A percentile compares a stretch with the other conserved stretches of the same genome.
Evolutionary conservation across 2,797 vertebrate genomes (phyloP).

Genomic region (Apodemus agrarius): DNA sequence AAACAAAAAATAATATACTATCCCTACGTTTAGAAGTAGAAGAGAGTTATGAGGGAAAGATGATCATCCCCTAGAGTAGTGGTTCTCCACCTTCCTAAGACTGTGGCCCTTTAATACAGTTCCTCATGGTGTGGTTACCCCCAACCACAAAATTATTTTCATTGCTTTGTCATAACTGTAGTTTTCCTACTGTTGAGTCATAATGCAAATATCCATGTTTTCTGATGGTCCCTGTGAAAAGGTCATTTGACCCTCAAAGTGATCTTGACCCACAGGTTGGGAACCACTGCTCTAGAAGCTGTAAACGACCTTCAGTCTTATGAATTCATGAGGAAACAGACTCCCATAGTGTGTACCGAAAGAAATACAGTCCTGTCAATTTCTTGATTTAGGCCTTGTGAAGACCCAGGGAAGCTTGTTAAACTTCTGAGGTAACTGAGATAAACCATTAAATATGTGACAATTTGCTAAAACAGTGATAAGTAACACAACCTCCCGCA

Average conservation of each 20-base stretch:
- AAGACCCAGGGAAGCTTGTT: background rate
- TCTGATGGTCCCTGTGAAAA: background rate
- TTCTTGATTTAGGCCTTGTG: background rate
- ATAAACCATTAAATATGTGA: conserved; percentile 16
- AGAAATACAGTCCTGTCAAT: background rate
- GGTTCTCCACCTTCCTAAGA: background rate
- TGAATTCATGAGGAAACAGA: background rate
- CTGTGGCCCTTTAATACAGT: background rate
- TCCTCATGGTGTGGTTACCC: background rate
- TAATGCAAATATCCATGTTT: background rate
- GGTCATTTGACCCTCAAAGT: background rate
- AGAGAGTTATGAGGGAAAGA: background rate
- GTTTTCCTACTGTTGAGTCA: background rate
- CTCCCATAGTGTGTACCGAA: background rate
- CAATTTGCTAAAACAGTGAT: conserved; percentile 25
- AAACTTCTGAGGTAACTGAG: conserved; percentile 22
- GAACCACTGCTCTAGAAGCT: background rate
- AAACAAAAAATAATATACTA: background rate
- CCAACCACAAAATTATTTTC: background rate
- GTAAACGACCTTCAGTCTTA: background rate
- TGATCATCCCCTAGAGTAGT: background rate
- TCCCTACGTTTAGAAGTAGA: conserved; percentile 49
- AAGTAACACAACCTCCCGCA: background rate
- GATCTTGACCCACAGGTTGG: too few relatives aligned
- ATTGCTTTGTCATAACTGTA: background rate